A percentile compares a stretch with the other conserved stretches of the same genome.
phyloP scores from a whole-genome alignment of 1,140 invertebrate genomes.

The Trialeurodes vaporariorum region DNA sequence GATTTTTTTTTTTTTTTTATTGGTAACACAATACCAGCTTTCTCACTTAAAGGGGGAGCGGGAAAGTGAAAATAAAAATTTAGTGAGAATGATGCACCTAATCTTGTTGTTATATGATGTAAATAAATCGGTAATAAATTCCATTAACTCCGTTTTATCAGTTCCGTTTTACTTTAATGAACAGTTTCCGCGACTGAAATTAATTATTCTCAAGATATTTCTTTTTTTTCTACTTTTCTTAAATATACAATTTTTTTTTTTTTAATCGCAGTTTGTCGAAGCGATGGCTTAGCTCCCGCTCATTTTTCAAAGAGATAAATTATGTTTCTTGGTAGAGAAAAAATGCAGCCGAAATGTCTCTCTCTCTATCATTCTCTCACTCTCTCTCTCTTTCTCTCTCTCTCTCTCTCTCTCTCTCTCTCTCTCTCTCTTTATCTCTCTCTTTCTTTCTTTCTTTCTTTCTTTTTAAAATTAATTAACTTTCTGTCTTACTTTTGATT shows the following conservation, averaged over 20 bases:
- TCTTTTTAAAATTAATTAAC: background rate
- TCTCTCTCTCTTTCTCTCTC: too few species aligned
- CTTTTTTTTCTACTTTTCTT: background rate
- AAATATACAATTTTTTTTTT: background rate
- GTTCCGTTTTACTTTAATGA: background rate
- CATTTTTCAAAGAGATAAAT: slow-evolving; percentile 1
- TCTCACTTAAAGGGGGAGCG: too few species aligned
- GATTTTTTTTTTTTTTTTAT: too few species aligned
- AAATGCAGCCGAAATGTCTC: background rate
- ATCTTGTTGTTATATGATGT: too few species aligned
- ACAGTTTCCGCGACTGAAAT: background rate
- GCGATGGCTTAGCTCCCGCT: background rate
- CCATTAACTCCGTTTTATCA: background rate
- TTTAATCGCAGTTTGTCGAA: background rate
- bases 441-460: too few species aligned
- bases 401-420: too few species aligned
- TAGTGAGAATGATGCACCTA: too few species aligned
- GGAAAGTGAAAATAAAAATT: too few species aligned
- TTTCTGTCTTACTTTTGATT: background rate
- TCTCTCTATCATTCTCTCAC: too few species aligned
- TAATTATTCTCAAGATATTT: background rate
- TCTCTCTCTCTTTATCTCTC: too few species aligned
- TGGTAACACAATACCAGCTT: too few species aligned
- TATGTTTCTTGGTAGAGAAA: background rate
- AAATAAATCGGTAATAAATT: background rate